Base-by-base conservation (phyloP, 2,888 invertebrate genomes). In the Capitulum mitella region DNA sequence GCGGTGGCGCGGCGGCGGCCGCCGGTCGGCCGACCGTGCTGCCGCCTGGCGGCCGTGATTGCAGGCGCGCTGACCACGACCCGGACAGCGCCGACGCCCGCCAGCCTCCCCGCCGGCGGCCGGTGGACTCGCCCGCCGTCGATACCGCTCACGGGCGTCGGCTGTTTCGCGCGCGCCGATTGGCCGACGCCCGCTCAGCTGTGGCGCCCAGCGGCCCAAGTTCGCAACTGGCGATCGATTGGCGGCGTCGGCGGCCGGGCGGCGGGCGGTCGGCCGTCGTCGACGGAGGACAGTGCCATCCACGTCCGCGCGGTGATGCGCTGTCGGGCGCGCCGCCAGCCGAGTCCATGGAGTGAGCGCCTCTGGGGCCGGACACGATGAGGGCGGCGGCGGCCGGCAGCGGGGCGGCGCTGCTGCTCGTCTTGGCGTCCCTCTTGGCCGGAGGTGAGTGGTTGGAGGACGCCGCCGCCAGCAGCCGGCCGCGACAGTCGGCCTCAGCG, bases 371-470 rank as follows among this genome's bases (percentile, higher is more conserved):
- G 64, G 19, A 34, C 64, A 34, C 34, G 34, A 64, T 64, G 64
- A 64, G 64, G 34, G 64, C 64, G 34, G 19, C 34, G 64, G 64
- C 64, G 5, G 64, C 64, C 64, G 64, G 64, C 64, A 19, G 32
- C 34, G 32, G 19, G 14, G 29, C 64, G 19, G 6, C 34, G 3
- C 34, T 64, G 19, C 19, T 64, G 19, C 5, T 64, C 64, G 32
- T 64, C 34, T 34, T 64, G 19, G n/a, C 58, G 1, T 29, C 64
- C 19, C 29, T 64, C 14, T 34, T 64, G 14, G 64, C 64, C 32
- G 34, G 19, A 32, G 64, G 64, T 64, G 64, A 64, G 64, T 34
- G 58, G n/a, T n/a, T n/a, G n/a, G n/a, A n/a, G n/a, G n/a, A 3
- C 51, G 16, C 51, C 51, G 51, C 12, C 51, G 12, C 3, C 51